These are phyloP conservation scores for Tenualosa thibaudeaui DNA, from an alignment of 2,797 vertebrate genomes.

Conservation along the genomic window DNA sequence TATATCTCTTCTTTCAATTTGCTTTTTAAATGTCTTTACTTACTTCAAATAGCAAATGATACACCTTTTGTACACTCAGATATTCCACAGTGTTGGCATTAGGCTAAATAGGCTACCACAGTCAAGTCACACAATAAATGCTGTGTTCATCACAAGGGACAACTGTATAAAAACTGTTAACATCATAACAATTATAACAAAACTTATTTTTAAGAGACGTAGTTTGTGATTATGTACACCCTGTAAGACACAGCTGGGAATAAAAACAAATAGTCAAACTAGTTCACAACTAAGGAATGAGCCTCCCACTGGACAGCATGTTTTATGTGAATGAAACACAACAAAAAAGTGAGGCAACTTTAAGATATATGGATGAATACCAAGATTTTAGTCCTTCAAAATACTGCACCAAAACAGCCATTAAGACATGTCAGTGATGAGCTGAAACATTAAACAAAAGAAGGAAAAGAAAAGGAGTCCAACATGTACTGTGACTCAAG, in stretches of 20 bases:
- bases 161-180: too few species aligned
- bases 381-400: neutral
- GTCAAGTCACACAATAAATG: neutral
- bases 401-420: neutral
- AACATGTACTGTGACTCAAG: neutral
- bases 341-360: neutral
- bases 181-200: too few species aligned
- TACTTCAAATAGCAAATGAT: neutral
- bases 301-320: neutral
- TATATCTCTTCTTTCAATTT: neutral
- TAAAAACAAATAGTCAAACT: neutral
- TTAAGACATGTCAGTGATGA: neutral
- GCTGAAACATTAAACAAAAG: neutral
- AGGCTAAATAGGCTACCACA: too few species aligned
- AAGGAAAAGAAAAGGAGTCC: too few species aligned
- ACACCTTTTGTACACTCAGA: neutral
- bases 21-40: neutral
- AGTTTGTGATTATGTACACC: neutral
- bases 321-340: neutral
- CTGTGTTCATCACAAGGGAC: neutral
- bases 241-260: neutral
- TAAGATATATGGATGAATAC: neutral
- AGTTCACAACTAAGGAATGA: neutral
- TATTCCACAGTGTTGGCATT: neutral
- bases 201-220: neutral